Conservation (phyloP, 2,113 vertebrate species). For the Hydropotes inermis region DNA sequence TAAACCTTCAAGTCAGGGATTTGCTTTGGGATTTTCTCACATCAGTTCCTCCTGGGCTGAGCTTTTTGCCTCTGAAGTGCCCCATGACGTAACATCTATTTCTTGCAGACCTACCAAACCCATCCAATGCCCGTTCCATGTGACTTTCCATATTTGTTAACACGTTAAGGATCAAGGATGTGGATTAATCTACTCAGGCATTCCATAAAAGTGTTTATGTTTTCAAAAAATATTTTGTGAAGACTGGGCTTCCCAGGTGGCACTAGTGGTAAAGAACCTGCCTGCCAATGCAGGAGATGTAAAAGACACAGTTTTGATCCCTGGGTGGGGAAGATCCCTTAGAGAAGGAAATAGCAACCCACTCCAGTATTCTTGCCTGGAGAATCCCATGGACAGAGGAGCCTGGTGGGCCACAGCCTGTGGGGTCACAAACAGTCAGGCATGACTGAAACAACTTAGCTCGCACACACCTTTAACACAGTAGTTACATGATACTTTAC, state of each 20-base stretch:
- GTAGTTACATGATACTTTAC: background rate
- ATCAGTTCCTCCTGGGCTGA: background rate
- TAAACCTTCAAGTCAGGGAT: background rate
- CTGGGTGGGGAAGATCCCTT: background rate
- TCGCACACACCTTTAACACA: background rate
- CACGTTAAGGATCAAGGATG: background rate
- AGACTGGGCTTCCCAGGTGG: background rate
- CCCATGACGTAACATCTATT: background rate
- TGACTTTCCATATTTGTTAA: background rate
- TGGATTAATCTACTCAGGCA: background rate
- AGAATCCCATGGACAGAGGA: background rate
- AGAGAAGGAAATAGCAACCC: background rate
- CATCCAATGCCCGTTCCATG: background rate
- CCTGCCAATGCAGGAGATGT: background rate
- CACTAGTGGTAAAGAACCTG: background rate
- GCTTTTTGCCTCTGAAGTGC: background rate
- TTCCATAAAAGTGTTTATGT: background rate
- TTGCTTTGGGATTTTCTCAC: background rate
- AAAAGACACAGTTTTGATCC: background rate
- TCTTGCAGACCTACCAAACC: background rate
- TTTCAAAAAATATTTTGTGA: background rate
- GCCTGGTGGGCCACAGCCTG: background rate
- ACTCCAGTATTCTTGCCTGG: background rate
- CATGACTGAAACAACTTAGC: background rate
- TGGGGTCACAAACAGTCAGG: background rate